A percentile compares a stretch with the other conserved stretches of the same genome.
Evolutionary conservation across 2,113 vertebrate species (phyloP).

Genomic region (Sinocyclocheilus anshuiensis): DNA sequence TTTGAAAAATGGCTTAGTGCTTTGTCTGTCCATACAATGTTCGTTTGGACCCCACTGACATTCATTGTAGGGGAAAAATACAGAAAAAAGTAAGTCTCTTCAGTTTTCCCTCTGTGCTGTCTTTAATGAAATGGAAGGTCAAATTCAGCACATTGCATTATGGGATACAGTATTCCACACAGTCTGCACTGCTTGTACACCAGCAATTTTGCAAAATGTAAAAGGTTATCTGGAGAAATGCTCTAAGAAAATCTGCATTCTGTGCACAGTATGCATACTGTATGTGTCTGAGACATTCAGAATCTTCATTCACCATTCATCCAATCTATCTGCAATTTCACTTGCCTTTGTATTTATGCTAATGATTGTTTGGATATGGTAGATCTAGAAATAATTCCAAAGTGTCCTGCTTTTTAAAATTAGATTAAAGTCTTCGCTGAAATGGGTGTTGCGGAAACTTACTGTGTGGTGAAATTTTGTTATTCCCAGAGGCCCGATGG

Average conservation of each 20-base stretch:
- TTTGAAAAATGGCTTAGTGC: not conserved
- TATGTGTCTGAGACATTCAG: conserved; percentile 10
- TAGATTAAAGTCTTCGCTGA: conserved; percentile 71
- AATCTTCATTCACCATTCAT: conserved; percentile 48
- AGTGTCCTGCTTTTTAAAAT: conserved; percentile 72
- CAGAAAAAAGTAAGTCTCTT: not conserved
- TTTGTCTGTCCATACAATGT: not conserved
- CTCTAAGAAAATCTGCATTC: not conserved
- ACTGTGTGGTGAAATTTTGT: conserved; percentile 65
- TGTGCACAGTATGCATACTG: not conserved
- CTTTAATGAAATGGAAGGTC: not conserved
- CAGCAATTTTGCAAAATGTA: not conserved
- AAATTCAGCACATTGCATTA: not conserved
- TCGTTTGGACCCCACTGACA: not conserved
- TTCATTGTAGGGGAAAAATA: not conserved
- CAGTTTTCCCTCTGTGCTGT: not conserved
- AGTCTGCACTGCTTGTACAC: not conserved
- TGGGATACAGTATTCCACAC: not conserved
- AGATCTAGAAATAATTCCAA: conserved; percentile 72
- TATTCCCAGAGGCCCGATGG: conserved; percentile 66
- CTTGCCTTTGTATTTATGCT: conserved; percentile 75
- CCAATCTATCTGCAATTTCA: conserved; percentile 66
- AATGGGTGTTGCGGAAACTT: conserved; percentile 67
- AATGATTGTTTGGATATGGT: conserved; percentile 75
- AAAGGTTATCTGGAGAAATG: not conserved